Conservation (phyloP, 1,140 invertebrate species). For the Hyphantria cunea region DNA sequence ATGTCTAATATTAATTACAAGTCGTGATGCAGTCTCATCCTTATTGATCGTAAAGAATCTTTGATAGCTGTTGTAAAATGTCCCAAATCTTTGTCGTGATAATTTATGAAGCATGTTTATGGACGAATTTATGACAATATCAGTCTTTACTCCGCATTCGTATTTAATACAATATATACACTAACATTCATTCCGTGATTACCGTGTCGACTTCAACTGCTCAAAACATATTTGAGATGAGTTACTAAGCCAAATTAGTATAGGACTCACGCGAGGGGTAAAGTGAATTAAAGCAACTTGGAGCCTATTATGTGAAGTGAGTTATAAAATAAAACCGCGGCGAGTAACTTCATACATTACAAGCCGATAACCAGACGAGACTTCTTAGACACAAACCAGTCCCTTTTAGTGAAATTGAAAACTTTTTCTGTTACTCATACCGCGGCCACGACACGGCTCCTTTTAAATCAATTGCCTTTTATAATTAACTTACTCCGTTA, state of each 20-base stretch:
- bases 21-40: slow-evolving; percentile 66
- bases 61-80: slow-evolving; percentile 79
- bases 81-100: slow-evolving; percentile 77
- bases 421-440: slow-evolving; percentile 81
- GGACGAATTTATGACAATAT: slow-evolving; percentile 70
- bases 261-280: slow-evolving; percentile 47
- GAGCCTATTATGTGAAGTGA: slow-evolving; percentile 78
- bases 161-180: slow-evolving; percentile 29
- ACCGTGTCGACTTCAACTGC: slow-evolving; percentile 9
- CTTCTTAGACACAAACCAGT: slow-evolving; percentile 82
- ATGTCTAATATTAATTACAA: slow-evolving; percentile 79
- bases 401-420: slow-evolving; percentile 83
- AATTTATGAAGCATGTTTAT: slow-evolving; percentile 80
- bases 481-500: slow-evolving; percentile 79
- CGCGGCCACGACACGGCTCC: slow-evolving; percentile 69
- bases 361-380: slow-evolving; percentile 81
- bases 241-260: slow-evolving; percentile 54
- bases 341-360: slow-evolving; percentile 80
- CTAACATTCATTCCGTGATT: slow-evolving; percentile 21
- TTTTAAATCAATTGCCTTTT: slow-evolving; percentile 81
- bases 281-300: slow-evolving; percentile 70
- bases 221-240: slow-evolving; percentile 36
- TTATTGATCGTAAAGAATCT: slow-evolving; percentile 74
- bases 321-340: slow-evolving; percentile 79
- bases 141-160: slow-evolving; percentile 36